These are phyloP conservation scores for Mus spretus DNA, from an alignment of 2,797 vertebrate species.

Conservation along the genomic window DNA sequence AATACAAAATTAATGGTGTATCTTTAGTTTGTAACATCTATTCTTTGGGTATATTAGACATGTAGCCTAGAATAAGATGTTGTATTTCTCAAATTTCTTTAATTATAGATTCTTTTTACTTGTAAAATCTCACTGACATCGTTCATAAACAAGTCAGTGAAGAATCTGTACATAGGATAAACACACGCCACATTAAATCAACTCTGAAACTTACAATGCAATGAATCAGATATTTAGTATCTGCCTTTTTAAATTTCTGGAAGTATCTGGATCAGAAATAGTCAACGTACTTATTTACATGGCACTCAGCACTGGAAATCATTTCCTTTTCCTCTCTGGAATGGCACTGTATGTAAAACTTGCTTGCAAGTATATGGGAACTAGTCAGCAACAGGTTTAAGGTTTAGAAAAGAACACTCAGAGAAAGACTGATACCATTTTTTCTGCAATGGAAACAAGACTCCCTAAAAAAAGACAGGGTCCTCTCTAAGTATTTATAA, in stretches of 20 bases:
- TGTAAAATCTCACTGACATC: neutral
- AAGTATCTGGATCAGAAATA: neutral
- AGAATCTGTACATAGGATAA: constrained; percentile 22
- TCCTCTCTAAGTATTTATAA: neutral
- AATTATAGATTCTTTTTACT: neutral
- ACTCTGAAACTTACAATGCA: neutral
- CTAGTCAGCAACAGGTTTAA: neutral
- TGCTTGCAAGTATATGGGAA: neutral
- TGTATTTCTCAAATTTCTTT: constrained; percentile 6
- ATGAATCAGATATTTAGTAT: neutral
- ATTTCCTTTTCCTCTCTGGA: neutral
- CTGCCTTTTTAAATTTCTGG: neutral
- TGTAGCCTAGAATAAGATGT: neutral
- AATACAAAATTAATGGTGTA: neutral
- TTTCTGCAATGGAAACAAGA: neutral
- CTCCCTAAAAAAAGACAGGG: neutral
- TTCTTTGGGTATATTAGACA: neutral
- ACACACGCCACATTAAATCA: neutral
- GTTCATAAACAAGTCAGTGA: neutral
- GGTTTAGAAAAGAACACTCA: neutral
- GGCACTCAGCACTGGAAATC: neutral
- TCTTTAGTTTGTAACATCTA: constrained; percentile 31
- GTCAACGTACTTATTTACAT: neutral
- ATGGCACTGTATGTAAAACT: neutral
- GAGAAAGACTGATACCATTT: neutral